A percentile compares a stretch with the other conserved stretches of the same genome.
Evolutionary conservation across 1,140 invertebrate species (phyloP).

Genomic region (Eriocheir sinensis): DNA sequence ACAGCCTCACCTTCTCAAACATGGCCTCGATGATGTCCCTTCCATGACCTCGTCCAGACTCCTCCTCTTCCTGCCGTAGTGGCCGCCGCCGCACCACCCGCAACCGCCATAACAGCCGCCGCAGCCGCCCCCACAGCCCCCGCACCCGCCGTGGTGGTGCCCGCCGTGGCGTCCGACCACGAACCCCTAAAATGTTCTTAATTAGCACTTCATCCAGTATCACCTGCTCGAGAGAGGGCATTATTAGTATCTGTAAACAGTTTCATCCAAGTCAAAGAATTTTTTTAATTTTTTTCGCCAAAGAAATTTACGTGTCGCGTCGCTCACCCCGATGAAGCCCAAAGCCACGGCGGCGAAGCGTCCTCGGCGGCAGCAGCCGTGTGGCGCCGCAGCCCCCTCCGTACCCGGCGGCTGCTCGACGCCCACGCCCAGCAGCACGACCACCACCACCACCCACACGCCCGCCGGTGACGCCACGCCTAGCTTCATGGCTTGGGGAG

Average conservation of each 20-base stretch:
- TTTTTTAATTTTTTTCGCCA: no score
- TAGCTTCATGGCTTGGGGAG: not conserved
- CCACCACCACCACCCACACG: slow-evolving; percentile 34
- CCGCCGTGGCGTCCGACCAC: slow-evolving; percentile 42
- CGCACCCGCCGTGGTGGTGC: slow-evolving; percentile 1
- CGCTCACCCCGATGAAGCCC: slow-evolving; percentile 61
- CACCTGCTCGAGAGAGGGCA: no score
- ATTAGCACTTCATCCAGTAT: not conserved
- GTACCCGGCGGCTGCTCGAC: not conserved
- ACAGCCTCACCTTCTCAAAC: slow-evolving; percentile 56
- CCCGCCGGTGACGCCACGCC: not conserved
- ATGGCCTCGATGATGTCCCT: slow-evolving; percentile 58
- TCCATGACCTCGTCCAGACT: slow-evolving; percentile 66
- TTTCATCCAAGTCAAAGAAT: no score
- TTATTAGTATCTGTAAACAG: not conserved
- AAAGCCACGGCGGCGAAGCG: slow-evolving; percentile 48
- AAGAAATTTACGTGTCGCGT: not conserved
- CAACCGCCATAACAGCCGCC: slow-evolving; percentile 52
- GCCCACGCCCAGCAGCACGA: not conserved
- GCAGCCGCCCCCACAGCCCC: slow-evolving; percentile 32
- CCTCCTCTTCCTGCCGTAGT: slow-evolving; percentile 62
- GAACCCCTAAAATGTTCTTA: slow-evolving; percentile 44
- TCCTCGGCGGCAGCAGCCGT: slow-evolving; percentile 28
- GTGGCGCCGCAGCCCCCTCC: slow-evolving; percentile 29
- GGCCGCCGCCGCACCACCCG: slow-evolving; percentile 62